Percentiles rank a stretch among this genome's conserved stretches.
Evolutionary conservation across 2,888 invertebrate genomes (phyloP).

Genomic region (Oxyscelio sp.): DNA sequence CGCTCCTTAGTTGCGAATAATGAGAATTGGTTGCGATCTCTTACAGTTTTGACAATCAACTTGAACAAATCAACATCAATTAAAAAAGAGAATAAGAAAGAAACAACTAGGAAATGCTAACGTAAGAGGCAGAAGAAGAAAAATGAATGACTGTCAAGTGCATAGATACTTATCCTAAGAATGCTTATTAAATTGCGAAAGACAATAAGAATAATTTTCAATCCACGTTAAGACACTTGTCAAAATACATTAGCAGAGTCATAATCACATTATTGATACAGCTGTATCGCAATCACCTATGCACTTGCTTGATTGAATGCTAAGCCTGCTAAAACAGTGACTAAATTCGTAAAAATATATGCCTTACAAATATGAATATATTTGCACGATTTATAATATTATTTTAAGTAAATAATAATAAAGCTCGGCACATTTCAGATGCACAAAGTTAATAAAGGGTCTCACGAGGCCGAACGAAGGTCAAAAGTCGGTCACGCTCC

Average conservation of each 20-base stretch:
- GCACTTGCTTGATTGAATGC: constrained; percentile 13
- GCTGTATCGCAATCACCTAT: constrained; percentile 31
- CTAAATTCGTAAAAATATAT: constrained; percentile 45
- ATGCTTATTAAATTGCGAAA: constrained; percentile 4
- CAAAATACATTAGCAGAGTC: constrained; percentile 45
- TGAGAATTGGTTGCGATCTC: too few species aligned
- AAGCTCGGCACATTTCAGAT: constrained; percentile 41
- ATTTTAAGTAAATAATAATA: constrained; percentile 62
- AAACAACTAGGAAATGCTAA: neutral
- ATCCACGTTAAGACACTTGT: constrained; percentile 61
- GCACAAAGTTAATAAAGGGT: constrained; percentile 57
- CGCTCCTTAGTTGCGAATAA: too few species aligned
- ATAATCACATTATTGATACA: constrained; percentile 38
- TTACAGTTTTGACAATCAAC: too few species aligned
- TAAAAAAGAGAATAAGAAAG: constrained; percentile 46
- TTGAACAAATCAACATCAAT: neutral
- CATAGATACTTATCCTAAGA: constrained; percentile 20
- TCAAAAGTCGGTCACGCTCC: constrained; percentile 40
- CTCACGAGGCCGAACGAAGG: constrained; percentile 48
- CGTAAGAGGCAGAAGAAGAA: neutral
- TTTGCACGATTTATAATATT: constrained; percentile 49
- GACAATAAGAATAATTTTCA: constrained; percentile 67
- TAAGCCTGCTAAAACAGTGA: constrained; percentile 39
- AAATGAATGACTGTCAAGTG: constrained; percentile 11
- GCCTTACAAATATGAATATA: constrained; percentile 38